Base-by-base conservation (phyloP, 2,797 vertebrate genomes). In the Artibeus lituratus region DNA sequence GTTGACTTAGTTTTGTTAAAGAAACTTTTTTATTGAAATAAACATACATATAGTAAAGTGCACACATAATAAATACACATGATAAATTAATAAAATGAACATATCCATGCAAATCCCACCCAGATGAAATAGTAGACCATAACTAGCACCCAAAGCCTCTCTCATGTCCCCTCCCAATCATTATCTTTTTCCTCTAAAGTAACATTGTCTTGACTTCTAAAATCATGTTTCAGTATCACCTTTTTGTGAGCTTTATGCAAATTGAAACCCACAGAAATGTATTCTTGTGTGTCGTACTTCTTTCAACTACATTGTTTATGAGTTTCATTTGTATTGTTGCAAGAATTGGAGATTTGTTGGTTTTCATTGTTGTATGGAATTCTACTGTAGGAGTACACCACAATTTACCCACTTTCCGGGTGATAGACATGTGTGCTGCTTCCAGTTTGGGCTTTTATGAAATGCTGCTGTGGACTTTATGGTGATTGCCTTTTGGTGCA, bases 231-330 rank as follows among this genome's bases (percentile, higher is more conserved):
- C 73, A 24, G 37, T 78, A 87, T 70, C 70, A 62, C 29, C 44
- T 65, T 29, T 87, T 85, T 80, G 74, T 65, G 62, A 90, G n/a
- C 49, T 93, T 94, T 90, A 16, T 53, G 35, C 77, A 72, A 87
- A 76, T 35, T 78, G 37, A 83, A 49, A 9, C 26, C 2, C 26
- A 37, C 7, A 83, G 51, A 88, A 88, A 74, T 62, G 16, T 72
- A 80, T 92, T 51, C 12, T 81, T 42, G 8, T 59, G 16, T 78
- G n/a, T 94, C 37, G 57, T 18, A 53, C 44, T 93, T 95, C n/a
- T 55, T 92, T 77, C 42, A 42, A 1, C 62, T 78, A 7, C 53
- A 2, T 37, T 39, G 39, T 42, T 76, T 21, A 22, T 51, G 73
- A 94, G 90, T 80, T 32, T 81, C 78, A 32, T 49, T 26, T 26